These are phyloP conservation scores for Camelus bactrianus DNA, from an alignment of 2,113 vertebrate species.

Conservation along the genomic window DNA sequence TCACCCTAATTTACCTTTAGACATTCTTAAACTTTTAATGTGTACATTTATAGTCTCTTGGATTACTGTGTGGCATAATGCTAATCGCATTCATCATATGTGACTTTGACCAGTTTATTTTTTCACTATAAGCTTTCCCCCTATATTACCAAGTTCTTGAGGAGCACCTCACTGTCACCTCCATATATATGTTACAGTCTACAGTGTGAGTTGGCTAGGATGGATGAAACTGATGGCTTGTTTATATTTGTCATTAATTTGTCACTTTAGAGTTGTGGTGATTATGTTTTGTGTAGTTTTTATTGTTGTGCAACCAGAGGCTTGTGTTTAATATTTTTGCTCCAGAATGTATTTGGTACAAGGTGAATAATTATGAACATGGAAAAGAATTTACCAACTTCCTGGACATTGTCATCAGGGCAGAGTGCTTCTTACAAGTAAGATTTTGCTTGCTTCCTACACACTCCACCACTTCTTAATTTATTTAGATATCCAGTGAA, in stretches of 20 bases:
- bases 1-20: constrained; percentile 8
- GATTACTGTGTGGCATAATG: constrained; percentile 40
- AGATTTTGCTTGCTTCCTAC: constrained; percentile 64
- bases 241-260: constrained; percentile 46
- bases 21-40: constrained; percentile 16
- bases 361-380: constrained; percentile 83
- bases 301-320: constrained; percentile 37
- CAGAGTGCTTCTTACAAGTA: constrained; percentile 95
- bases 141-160: not conserved
- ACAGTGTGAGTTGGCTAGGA: not conserved
- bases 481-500: constrained; percentile 2
- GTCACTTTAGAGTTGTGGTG: constrained; percentile 17
- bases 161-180: not conserved
- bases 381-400: constrained; percentile 90
- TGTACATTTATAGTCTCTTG: constrained; percentile 19
- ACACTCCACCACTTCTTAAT: not conserved
- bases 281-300: constrained; percentile 58
- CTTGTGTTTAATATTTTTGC: constrained; percentile 65
- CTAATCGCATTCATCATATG: not conserved
- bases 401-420: constrained; percentile 89
- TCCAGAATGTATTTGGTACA: constrained; percentile 93
- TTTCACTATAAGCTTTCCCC: constrained; percentile 10
- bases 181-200: not conserved
- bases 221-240: not conserved
- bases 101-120: constrained; percentile 33